Base-by-base conservation (phyloP, 2,888 invertebrate genomes). In the Thecocarcelia acutangulata region DNA sequence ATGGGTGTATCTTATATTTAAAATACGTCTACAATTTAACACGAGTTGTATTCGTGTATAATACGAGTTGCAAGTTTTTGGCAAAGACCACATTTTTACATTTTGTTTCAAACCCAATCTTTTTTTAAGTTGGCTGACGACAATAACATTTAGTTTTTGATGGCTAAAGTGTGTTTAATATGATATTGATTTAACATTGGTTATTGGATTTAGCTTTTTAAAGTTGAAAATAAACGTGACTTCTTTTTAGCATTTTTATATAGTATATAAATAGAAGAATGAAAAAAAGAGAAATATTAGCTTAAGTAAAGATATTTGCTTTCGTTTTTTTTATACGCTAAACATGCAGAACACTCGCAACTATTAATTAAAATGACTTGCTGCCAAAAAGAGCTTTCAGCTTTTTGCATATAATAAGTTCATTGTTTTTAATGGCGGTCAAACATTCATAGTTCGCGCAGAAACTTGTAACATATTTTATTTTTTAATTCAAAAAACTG, bases 161-260 rank as follows among this genome's bases (percentile, higher is more conserved):
- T 52, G 12, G 40, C 2, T 50, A 17, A n/a, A 19, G n/a, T 50
- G 13, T 70, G 48, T 21, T 50, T 40, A 28, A 37, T 40, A 3
- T 19, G 5, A 15, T 70, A 80, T 69, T 80, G 69, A 64, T 61
- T 80, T 61, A 80, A 68, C 66, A 70, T 72, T 75, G 76, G 5
- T 40, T 61, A 11, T 52, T 52, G 44, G 40, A 46, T 59, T 58
- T 42, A 19, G 13, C 15, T 52, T 68, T 33, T 2, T 33, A 54
- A 48, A 50, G 40, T 33, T 56, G 15, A 28, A 66, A 44, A 52
- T 68, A 68, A 73, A 75, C 75, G 64, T 66, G 75, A 68, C 59
- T 68, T 58, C 40, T 68, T 64, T 56, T 15, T 17, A 68, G 33
- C 17, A 17, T 44, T 33, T 44, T 33, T 33, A 1, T 33, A 8